phyloP scores from a whole-genome alignment of 2,113 vertebrate species.

The Hyla sarda region DNA sequence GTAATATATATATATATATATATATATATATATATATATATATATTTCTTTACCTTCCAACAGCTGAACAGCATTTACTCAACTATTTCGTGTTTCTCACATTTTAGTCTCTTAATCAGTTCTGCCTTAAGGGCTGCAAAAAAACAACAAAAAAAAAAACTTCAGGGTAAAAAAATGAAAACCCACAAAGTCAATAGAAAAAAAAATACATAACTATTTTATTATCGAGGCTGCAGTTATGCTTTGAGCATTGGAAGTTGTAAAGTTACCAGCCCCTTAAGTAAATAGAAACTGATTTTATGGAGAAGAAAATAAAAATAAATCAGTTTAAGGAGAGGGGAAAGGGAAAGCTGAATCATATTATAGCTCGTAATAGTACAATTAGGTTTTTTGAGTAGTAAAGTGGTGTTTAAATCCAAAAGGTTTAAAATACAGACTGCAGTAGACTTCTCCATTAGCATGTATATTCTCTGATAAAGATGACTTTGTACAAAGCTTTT shows the following conservation, averaged over 20 bases:
- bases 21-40: no score
- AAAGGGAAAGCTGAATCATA: conserved; percentile 53
- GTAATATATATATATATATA: no score
- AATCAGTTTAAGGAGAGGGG: conserved; percentile 52
- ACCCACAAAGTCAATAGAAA: not conserved
- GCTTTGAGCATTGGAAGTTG: conserved; percentile 45
- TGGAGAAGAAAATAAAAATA: conserved; percentile 51
- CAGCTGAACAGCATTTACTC: conserved; percentile 31
- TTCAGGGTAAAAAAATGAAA: conserved; percentile 23
- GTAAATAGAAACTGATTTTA: conserved; percentile 57
- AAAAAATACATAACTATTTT: conserved; percentile 43
- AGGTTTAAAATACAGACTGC: conserved; percentile 47
- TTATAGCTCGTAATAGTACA: conserved; percentile 45
- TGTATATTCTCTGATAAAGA: not conserved
- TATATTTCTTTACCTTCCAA: no score
- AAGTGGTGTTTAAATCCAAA: conserved; percentile 56
- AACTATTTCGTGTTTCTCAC: conserved; percentile 47
- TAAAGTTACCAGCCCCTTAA: conserved; percentile 53
- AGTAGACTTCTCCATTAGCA: conserved; percentile 6
- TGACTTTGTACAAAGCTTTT: not conserved
- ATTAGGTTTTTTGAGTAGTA: conserved; percentile 50
- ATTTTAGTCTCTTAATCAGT: conserved; percentile 44
- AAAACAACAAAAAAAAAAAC: not conserved
- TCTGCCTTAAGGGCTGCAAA: conserved; percentile 27
- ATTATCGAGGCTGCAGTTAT: conserved; percentile 41